phyloP scores from a whole-genome alignment of 2,888 invertebrate genomes.

The Itoplectis maculator region DNA sequence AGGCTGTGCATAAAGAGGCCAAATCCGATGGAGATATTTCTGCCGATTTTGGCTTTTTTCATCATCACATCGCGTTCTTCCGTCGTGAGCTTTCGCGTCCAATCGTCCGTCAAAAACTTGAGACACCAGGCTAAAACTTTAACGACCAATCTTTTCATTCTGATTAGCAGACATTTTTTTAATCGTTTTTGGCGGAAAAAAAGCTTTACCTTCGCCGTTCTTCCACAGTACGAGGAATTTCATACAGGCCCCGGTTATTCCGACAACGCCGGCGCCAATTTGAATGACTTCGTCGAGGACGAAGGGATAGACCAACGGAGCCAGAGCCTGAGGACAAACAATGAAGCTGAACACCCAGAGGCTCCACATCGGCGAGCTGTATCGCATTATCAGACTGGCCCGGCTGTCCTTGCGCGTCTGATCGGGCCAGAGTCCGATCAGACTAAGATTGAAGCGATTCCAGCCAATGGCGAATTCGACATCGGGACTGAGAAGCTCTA shows the following conservation, averaged over 20 bases:
- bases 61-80: conserved; percentile 67
- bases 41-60: conserved; percentile 64
- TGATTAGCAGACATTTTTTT: no score
- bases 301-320: conserved; percentile 61
- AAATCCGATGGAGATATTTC: conserved; percentile 64
- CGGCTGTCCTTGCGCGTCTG: conserved; percentile 51
- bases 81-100: conserved; percentile 48
- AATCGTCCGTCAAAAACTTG: conserved; percentile 56
- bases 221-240: conserved; percentile 57
- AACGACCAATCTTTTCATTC: not conserved
- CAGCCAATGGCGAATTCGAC: conserved; percentile 70
- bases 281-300: conserved; percentile 57
- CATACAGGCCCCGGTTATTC: conserved; percentile 33
- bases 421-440: conserved; percentile 75
- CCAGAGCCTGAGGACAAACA: conserved; percentile 58
- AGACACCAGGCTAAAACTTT: conserved; percentile 44
- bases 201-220: conserved; percentile 56
- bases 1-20: conserved; percentile 41
- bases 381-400: conserved; percentile 29
- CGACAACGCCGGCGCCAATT: conserved; percentile 41
- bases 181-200: no score
- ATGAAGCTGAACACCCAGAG: conserved; percentile 47
- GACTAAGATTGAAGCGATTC: conserved; percentile 70
- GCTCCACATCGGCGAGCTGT: conserved; percentile 17
- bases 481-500: conserved; percentile 46